A percentile compares a stretch with the other conserved stretches of the same genome.
These are phyloP conservation scores for Actinernus sp. DNA, from an alignment of 92 coral and sea anemone species.

Conservation along the genomic window DNA sequence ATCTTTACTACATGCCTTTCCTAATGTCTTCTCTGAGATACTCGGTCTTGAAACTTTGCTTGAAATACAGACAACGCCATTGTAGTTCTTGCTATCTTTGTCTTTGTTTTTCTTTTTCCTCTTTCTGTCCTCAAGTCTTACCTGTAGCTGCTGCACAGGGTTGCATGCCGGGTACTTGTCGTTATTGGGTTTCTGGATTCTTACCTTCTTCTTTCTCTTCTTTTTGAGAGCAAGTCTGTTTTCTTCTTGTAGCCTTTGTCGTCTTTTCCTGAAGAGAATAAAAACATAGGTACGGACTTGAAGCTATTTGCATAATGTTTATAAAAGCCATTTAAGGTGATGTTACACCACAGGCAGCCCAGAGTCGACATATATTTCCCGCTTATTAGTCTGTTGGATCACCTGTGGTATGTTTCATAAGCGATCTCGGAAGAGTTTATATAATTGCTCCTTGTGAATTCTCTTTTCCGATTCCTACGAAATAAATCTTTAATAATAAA, in stretches of 20 bases:
- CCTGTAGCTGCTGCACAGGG: slow-evolving; percentile 23
- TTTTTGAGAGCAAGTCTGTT: slow-evolving; percentile 22
- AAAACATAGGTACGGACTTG: background rate
- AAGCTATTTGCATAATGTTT: background rate
- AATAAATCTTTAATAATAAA: too few relatives aligned
- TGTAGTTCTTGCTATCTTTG: slow-evolving; percentile 1
- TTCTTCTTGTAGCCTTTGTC: slow-evolving; percentile 11
- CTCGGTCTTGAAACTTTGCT: background rate
- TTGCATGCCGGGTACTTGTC: slow-evolving; percentile 12
- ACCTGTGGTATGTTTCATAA: too few relatives aligned
- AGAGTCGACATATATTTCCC: too few relatives aligned
- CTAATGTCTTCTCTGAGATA: slow-evolving; percentile 2
- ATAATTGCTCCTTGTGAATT: too few relatives aligned
- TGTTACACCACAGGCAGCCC: too few relatives aligned
- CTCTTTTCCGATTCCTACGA: too few relatives aligned
- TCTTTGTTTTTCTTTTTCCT: slow-evolving; percentile 19
- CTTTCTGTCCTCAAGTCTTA: slow-evolving; percentile 30
- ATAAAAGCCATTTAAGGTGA: too few relatives aligned
- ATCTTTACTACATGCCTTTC: slow-evolving; percentile 3
- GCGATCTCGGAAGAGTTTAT: too few relatives aligned
- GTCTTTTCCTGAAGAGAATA: slow-evolving; percentile 18
- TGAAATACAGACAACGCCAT: background rate
- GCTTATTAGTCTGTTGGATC: too few relatives aligned
- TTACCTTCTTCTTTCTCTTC: slow-evolving; percentile 14
- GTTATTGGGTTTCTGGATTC: slow-evolving; percentile 9